phyloP scores from a whole-genome alignment of 2,888 invertebrate species.

The Neuroscelio doddi region DNA sequence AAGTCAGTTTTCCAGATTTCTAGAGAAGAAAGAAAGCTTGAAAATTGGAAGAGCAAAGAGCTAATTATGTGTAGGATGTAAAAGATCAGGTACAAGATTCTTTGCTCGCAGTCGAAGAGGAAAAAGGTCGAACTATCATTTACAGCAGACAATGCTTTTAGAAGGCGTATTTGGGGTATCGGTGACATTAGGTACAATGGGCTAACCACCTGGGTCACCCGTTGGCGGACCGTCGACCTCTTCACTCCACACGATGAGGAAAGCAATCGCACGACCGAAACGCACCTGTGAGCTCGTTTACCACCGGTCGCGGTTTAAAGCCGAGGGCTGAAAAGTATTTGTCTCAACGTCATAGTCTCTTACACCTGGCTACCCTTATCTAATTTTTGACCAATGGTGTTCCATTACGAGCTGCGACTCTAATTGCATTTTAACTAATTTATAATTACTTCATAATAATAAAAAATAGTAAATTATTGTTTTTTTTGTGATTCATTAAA shows the following conservation, averaged over 20 bases:
- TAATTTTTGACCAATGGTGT: background rate
- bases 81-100: no score
- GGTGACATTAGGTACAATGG: slow-evolving; percentile 24
- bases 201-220: slow-evolving; percentile 29
- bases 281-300: slow-evolving; percentile 33
- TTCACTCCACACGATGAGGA: slow-evolving; percentile 21
- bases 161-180: slow-evolving; percentile 22
- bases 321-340: slow-evolving; percentile 14
- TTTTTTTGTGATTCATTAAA: no score
- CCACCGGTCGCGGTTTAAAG: slow-evolving; percentile 11
- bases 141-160: background rate
- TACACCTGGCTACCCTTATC: slow-evolving; percentile 15
- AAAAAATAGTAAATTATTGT: no score
- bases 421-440: no score
- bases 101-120: no score
- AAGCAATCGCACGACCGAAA: slow-evolving; percentile 13
- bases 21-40: no score
- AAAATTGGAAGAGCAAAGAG: no score
- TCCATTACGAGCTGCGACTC: no score
- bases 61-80: no score
- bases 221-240: background rate
- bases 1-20: no score
- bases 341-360: slow-evolving; percentile 10
- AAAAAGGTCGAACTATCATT: background rate
- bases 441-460: no score